Conservation (phyloP, 2,888 invertebrate genomes). For the Homarus gammarus region DNA sequence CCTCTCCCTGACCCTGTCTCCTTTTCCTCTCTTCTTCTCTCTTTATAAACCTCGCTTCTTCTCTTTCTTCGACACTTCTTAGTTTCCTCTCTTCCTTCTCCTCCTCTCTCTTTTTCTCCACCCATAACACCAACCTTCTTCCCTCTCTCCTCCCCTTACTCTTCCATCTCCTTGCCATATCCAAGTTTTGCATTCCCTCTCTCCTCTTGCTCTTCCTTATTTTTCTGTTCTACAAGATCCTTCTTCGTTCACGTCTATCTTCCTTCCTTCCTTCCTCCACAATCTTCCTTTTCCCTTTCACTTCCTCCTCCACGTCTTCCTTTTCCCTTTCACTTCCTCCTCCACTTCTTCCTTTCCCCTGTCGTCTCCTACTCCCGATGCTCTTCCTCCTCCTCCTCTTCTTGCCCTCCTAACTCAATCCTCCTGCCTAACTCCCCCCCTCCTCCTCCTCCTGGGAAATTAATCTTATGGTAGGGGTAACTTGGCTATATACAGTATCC, state of each 20-base stretch:
- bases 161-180: too few species aligned
- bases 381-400: not conserved
- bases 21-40: not conserved
- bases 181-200: too few species aligned
- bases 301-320: not conserved
- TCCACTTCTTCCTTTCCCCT: not conserved
- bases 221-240: not conserved
- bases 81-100: too few species aligned
- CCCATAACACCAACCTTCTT: too few species aligned
- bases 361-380: not conserved
- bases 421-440: not conserved
- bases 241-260: not conserved
- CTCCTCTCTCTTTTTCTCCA: too few species aligned
- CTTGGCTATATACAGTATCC: not conserved
- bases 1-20: too few species aligned
- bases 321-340: not conserved
- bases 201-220: not conserved
- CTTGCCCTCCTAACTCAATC: not conserved
- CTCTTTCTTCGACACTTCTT: too few species aligned
- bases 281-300: not conserved
- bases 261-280: not conserved
- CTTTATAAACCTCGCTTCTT: too few species aligned
- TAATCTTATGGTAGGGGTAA: slow-evolving; percentile 1
- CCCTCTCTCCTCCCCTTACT: too few species aligned
- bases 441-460: not conserved